phyloP scores from a whole-genome alignment of 1,140 invertebrate genomes.

The Aphelenchoides fujianensis region DNA sequence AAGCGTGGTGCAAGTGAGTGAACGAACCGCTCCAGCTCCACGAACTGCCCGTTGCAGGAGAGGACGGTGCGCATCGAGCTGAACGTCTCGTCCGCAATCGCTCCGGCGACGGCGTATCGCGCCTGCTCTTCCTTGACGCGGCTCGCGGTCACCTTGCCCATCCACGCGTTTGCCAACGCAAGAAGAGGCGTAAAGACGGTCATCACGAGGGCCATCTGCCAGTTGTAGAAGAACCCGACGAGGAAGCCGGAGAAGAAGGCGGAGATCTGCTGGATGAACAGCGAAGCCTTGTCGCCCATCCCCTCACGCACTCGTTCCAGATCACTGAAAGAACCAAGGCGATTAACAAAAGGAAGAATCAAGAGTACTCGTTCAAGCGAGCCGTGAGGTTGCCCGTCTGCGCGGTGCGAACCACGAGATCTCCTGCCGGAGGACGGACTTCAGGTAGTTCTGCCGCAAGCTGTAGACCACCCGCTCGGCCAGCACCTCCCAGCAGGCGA shows the following conservation, averaged over 20 bases:
- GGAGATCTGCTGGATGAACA: conserved; percentile 71
- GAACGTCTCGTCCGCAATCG: conserved; percentile 77
- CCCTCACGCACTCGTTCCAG: conserved; percentile 82
- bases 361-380: conserved; percentile 74
- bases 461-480: conserved; percentile 70
- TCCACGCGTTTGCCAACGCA: conserved; percentile 44
- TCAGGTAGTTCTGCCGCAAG: conserved; percentile 73
- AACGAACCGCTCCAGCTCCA: conserved; percentile 67
- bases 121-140: conserved; percentile 72
- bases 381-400: conserved; percentile 82
- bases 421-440: conserved; percentile 78
- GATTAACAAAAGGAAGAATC: conserved; percentile 13
- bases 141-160: conserved; percentile 55
- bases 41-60: conserved; percentile 75
- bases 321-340: conserved; percentile 69
- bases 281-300: conserved; percentile 80
- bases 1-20: background rate
- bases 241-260: conserved; percentile 65
- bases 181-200: conserved; percentile 53
- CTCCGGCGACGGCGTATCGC: conserved; percentile 75
- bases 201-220: conserved; percentile 62
- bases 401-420: conserved; percentile 83
- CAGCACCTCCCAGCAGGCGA: conserved; percentile 64
- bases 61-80: conserved; percentile 75
- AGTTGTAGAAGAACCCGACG: conserved; percentile 61